These are phyloP conservation scores for Anhinga rufa DNA, from an alignment of 2,113 vertebrate genomes.

Conservation along the genomic window DNA sequence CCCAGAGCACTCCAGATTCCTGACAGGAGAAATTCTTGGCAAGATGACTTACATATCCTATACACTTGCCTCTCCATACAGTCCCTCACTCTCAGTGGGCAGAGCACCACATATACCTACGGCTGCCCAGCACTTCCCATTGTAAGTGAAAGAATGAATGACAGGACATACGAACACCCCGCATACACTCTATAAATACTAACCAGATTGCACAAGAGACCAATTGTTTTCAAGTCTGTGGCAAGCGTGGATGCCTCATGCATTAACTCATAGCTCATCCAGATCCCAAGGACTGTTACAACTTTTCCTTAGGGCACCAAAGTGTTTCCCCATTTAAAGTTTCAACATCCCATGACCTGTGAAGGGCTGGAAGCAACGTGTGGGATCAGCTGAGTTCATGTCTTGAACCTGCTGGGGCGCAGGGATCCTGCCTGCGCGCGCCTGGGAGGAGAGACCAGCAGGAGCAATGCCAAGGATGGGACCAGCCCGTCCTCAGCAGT, in stretches of 20 bases:
- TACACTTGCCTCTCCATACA: background rate
- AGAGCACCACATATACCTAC: background rate
- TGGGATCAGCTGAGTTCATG: background rate
- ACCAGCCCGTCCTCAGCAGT: background rate
- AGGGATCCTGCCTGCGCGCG: background rate
- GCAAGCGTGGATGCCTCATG: background rate
- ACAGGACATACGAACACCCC: background rate
- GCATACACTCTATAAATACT: background rate
- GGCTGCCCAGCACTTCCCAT: background rate
- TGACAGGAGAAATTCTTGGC: background rate
- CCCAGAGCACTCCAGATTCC: background rate
- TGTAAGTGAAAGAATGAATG: background rate
- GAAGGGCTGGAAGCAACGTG: background rate
- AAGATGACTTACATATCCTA: background rate
- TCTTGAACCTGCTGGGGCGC: background rate
- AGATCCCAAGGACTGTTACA: background rate
- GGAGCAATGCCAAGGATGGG: background rate
- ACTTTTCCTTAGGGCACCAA: background rate
- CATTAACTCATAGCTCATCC: background rate
- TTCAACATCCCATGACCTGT: background rate
- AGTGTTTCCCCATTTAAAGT: background rate
- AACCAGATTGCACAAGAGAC: background rate
- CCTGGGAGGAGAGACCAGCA: background rate
- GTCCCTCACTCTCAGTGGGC: background rate
- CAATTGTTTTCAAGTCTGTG: background rate